Conservation (phyloP, 2,113 vertebrate genomes). For the Tympanuchus pallidicinctus region DNA sequence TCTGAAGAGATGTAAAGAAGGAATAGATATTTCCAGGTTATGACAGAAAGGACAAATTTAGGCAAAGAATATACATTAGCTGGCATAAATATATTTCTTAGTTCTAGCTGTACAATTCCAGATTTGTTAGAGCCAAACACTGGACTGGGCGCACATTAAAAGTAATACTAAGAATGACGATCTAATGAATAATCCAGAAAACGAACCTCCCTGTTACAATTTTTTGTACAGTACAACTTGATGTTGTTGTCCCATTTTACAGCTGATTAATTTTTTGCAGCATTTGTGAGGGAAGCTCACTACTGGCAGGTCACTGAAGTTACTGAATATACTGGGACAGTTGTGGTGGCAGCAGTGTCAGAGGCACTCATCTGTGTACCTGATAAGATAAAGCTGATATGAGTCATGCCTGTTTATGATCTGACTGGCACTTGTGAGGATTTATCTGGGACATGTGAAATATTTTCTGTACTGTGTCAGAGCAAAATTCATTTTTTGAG, state of each 20-base stretch:
- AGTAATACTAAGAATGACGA: background rate
- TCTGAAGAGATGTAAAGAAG: background rate
- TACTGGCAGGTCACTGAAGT: background rate
- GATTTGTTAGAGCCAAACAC: background rate
- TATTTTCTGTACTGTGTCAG: rapidly evolving
- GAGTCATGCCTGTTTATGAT: background rate
- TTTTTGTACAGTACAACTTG: background rate
- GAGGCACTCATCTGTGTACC: background rate
- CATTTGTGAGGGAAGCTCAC: background rate
- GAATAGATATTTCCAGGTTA: background rate
- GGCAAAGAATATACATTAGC: background rate
- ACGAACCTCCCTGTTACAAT: background rate
- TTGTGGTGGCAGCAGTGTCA: background rate
- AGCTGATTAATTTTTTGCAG: background rate
- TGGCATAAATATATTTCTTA: background rate
- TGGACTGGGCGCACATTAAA: background rate
- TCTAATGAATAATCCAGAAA: background rate
- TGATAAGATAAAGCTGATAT: background rate
- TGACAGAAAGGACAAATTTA: background rate
- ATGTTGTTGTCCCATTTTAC: background rate
- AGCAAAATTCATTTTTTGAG: background rate
- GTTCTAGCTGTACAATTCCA: background rate
- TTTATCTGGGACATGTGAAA: background rate
- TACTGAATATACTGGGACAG: background rate
- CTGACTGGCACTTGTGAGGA: background rate